These are phyloP conservation scores for Astatoreochromis straeleni DNA, from an alignment of 2,113 vertebrate genomes.

Conservation along the genomic window DNA sequence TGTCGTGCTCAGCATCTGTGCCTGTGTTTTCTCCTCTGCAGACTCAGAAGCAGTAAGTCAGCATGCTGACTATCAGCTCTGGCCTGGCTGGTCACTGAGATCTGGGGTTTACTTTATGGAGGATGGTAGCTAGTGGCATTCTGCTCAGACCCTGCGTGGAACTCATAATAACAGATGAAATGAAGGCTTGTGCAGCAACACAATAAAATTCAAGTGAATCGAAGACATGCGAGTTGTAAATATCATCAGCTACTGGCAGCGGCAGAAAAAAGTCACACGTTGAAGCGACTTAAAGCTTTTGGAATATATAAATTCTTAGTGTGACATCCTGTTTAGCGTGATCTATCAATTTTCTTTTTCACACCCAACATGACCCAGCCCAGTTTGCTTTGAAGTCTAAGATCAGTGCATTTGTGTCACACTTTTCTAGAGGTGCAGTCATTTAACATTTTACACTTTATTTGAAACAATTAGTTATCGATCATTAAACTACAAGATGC, in stretches of 20 bases:
- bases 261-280: not conserved
- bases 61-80: not conserved
- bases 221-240: not conserved
- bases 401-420: not conserved
- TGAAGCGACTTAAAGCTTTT: rapidly evolving
- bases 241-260: not conserved
- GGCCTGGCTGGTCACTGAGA: not conserved
- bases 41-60: not conserved
- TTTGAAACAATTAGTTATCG: not conserved
- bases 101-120: not conserved
- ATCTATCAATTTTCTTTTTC: not conserved
- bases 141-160: not conserved
- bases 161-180: not conserved
- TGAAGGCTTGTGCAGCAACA: not conserved
- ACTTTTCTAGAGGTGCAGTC: not conserved
- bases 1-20: not conserved
- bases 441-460: not conserved
- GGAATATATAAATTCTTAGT: not conserved
- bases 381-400: not conserved
- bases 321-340: not conserved
- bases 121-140: not conserved
- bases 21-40: not conserved
- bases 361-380: not conserved
- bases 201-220: not conserved
- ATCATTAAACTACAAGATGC: not conserved